Percentiles rank a stretch among this genome's conserved stretches.
phyloP scores from a whole-genome alignment of 2,888 invertebrate species.

The Caenorhabditis wallacei region DNA sequence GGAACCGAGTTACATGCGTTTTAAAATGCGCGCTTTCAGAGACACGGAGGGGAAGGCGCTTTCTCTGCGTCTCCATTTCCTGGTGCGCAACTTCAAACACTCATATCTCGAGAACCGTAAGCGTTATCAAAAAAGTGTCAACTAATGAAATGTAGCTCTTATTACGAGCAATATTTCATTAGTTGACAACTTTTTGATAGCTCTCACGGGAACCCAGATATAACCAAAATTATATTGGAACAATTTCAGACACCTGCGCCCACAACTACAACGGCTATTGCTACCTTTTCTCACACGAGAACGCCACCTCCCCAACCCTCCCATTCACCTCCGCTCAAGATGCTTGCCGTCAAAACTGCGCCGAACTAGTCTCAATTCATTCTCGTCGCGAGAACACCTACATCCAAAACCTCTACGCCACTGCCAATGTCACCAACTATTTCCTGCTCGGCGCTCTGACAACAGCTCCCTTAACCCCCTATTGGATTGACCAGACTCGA shows the following conservation, averaged over 20 bases:
- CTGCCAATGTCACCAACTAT: neutral
- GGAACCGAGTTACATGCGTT: too few relatives aligned
- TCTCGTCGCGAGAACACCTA: constrained; percentile 38
- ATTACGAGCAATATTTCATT: too few relatives aligned
- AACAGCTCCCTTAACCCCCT: constrained; percentile 34
- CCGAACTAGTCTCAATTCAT: constrained; percentile 56
- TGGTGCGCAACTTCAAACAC: too few relatives aligned
- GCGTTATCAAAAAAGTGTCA: too few relatives aligned
- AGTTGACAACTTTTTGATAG: too few relatives aligned
- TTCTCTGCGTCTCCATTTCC: too few relatives aligned
- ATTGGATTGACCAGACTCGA: constrained; percentile 4
- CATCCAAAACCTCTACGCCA: constrained; percentile 35
- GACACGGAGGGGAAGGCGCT: too few relatives aligned
- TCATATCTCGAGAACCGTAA: too few relatives aligned
- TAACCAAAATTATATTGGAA: too few relatives aligned
- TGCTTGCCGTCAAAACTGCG: constrained; percentile 46
- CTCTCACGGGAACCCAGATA: too few relatives aligned
- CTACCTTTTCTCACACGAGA: constrained; percentile 22
- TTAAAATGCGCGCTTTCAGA: too few relatives aligned
- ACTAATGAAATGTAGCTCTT: too few relatives aligned
- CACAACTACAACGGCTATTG: constrained; percentile 30
- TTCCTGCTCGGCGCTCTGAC: constrained; percentile 22
- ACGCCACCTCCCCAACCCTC: neutral
- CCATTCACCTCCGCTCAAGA: constrained; percentile 17
- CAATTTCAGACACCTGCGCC: constrained; percentile 21